Evolutionary conservation across 2,113 vertebrate species (phyloP), one percentile per base, ranked within the genome.

Genomic region (Psittacara wagleri): DNA sequence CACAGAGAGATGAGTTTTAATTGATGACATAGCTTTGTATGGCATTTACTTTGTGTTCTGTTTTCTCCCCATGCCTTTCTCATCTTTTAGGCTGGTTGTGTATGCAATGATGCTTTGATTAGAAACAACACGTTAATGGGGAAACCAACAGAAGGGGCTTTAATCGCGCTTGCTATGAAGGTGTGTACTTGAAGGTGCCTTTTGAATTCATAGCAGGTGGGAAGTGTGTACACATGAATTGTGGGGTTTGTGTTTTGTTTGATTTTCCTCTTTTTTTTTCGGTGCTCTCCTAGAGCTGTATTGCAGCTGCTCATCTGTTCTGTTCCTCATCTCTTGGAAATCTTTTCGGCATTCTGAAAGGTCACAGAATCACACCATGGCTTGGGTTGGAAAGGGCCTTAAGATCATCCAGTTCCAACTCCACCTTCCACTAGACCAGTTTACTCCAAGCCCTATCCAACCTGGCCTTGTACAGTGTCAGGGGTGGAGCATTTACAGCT

Each of bases 141-240:
- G 31, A 99, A 98, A 49, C 99, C 99, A 44, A 99, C 99, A 1
- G 99, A 99, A 96, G 99, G 99, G 16, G 99, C 99, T 55, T 98
- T 99, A 92, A 98, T 99, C 39, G 99, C 99, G 11, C 98, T 99
- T 66, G 99, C 99, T 59, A 99, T 99, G 99, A 99, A 99, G 99
- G 99, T 99, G 96, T 7, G 97, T 97, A 20, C 20, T 70, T 92
- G 13, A 35, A 49, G 8, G 44, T 86, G 17, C 27, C 78, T 72
- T 48, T 61, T 82, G 75, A 28, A 69, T 87, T 85, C 20, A 7
- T 55, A 37, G 15, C 11, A 70, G 76, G 63, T 52, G 22, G 57
- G 61, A 68, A 52, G 10, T n/a, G 69, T 74, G 20, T 70, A 66
- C 20, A 75, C 69, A 72, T 91, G 63, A 87, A 20, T 54, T 74